Percentiles rank a stretch among this genome's conserved stretches.
Conservation (phyloP, 2,113 vertebrate genomes). For the Odontophorus gujanensis region DNA sequence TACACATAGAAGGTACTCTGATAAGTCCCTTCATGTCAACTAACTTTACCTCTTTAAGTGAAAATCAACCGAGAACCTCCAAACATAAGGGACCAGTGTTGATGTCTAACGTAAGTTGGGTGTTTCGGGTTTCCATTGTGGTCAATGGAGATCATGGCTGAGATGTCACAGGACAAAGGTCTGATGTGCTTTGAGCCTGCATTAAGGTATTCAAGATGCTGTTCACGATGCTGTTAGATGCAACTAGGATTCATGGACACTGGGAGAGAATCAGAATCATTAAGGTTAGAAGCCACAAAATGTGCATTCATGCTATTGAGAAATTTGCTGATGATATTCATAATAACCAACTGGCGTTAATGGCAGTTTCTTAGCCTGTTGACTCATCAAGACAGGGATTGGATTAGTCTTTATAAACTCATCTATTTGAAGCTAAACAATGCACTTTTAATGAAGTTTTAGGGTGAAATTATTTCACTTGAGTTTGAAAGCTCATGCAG, state of each 20-base stretch:
- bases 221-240: too few relatives aligned
- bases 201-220: background rate
- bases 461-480: background rate
- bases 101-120: background rate
- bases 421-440: background rate
- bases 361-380: background rate
- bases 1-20: background rate
- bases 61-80: background rate
- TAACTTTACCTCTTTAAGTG: background rate
- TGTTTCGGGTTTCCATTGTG: fast-evolving
- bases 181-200: background rate
- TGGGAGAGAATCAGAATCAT: too few relatives aligned
- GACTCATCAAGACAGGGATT: background rate
- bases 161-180: background rate
- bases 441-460: background rate
- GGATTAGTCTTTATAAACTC: background rate
- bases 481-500: background rate
- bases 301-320: background rate
- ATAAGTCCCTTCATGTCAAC: background rate
- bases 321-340: background rate
- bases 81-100: background rate
- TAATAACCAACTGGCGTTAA: background rate
- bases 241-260: too few relatives aligned
- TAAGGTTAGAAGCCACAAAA: background rate
- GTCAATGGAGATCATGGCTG: background rate